Evolutionary conservation across 64 coral and sea anemone species (phyloP), one percentile per base, ranked within the genome.

Genomic region (Porites australiensis): DNA sequence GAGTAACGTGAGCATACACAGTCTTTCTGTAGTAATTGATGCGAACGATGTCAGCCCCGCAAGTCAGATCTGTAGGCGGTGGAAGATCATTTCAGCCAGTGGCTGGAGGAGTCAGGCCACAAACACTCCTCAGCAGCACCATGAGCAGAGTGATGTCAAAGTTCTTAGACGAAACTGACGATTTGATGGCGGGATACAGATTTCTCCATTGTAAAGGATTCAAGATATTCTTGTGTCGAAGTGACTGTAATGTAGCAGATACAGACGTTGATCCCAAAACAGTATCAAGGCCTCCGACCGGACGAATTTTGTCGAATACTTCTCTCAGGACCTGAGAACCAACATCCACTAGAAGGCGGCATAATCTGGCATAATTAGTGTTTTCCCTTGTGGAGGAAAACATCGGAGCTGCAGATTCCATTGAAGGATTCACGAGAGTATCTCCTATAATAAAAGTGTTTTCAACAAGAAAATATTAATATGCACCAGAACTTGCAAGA

Each of bases 171-270:
- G 74, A 79, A 2, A 90, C 76, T 79, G 74, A 44, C 3, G 75
- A 19, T 19, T 74, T 48, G 18, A 70, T 90, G 6, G 88, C 62
- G 16, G 88, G 88, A 64, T 90, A 90, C 50, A 80, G 57, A 12
- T 70, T 80, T 20, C 74, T 75, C 88, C 88, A 90, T 37, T 90
- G 88, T 23, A 75, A 55, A 15, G 74, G 88, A 80, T 68, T 90
- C 22, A 90, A 5, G 14, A 90, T 80, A 79, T 18, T 90, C 47
- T 15, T 90, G 0, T 21, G 16, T 8, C 58, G 18, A 74, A 90
- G 68, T 50, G 4, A 0, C n/a, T 22, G 3, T 19, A 90, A 75
- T n/a, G 13, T 8, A 4, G 16, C 68, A 62, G 53, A 58, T 8
- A 79, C 74, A 5, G 75, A 20, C 68, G 63, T 75, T 1, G 22